Conservation (phyloP, 2,113 vertebrate species). For the Candoia aspera region DNA sequence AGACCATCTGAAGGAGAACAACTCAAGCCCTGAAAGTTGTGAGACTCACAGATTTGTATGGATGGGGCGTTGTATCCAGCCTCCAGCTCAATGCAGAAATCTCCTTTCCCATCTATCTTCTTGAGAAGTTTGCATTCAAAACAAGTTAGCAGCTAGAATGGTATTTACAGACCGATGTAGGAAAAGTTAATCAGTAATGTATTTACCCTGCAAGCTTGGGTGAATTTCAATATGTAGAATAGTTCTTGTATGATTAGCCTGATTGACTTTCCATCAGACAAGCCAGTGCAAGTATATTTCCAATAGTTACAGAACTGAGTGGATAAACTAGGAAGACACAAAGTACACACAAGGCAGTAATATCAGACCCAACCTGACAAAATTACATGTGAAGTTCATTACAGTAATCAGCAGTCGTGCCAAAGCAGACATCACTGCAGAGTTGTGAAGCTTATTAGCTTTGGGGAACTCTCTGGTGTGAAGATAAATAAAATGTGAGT, state of each 20-base stretch:
- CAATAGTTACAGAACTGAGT: slow-evolving; percentile 39
- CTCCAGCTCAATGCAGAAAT: not conserved
- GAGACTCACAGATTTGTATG: not conserved
- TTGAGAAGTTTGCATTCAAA: not conserved
- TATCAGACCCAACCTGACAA: slow-evolving; percentile 26
- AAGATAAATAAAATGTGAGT: slow-evolving; percentile 43
- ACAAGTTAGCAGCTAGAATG: not conserved
- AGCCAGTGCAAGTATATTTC: slow-evolving; percentile 32
- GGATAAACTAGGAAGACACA: slow-evolving; percentile 35
- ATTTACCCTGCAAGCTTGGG: slow-evolving; percentile 24
- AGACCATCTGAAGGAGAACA: not conserved
- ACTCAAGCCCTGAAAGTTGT: not conserved
- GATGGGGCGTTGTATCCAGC: not conserved
- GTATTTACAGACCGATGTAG: not conserved
- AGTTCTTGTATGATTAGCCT: slow-evolving; percentile 35
- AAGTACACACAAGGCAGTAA: slow-evolving; percentile 32
- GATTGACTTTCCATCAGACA: slow-evolving; percentile 38
- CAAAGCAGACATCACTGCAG: slow-evolving; percentile 14
- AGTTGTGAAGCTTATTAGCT: slow-evolving; percentile 21
- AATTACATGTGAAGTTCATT: slow-evolving; percentile 31
- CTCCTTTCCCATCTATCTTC: not conserved
- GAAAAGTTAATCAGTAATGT: slow-evolving; percentile 18
- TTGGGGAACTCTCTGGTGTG: slow-evolving; percentile 23
- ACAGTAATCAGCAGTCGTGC: not conserved
- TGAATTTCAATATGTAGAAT: slow-evolving; percentile 27